phyloP scores from a whole-genome alignment of 2,888 invertebrate species.

The Thymelicus acteon region DNA sequence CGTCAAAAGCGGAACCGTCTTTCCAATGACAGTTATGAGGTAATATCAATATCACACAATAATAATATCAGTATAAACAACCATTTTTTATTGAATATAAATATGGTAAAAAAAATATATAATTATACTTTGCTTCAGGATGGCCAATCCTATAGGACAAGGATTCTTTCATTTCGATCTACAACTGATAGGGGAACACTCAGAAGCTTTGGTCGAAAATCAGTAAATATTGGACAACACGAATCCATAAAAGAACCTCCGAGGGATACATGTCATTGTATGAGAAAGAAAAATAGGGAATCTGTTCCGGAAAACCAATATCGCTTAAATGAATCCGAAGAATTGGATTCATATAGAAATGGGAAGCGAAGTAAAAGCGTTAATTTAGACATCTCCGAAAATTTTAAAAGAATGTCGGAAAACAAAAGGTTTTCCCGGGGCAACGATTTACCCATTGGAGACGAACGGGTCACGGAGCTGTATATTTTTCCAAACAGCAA shows the following conservation, averaged over 20 bases:
- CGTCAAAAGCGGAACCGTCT: conserved; percentile 75
- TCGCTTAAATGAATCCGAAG: conserved; percentile 55
- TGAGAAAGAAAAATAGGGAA: conserved; percentile 56
- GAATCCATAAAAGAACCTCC: conserved; percentile 61
- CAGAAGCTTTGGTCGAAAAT: conserved; percentile 63
- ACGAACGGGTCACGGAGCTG: conserved; percentile 74
- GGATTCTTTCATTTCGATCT: conserved; percentile 75
- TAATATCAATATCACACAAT: conserved; percentile 45
- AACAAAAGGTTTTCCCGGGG: conserved; percentile 50
- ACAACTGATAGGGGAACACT: conserved; percentile 70
- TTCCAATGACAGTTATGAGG: conserved; percentile 78
- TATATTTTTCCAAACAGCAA: conserved; percentile 80
- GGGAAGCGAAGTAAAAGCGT: conserved; percentile 43
- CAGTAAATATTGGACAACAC: conserved; percentile 61
- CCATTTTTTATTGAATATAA: too few species aligned
- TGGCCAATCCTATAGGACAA: conserved; percentile 74
- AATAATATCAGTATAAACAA: too few species aligned
- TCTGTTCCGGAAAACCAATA: conserved; percentile 60
- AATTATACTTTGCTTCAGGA: conserved; percentile 60
- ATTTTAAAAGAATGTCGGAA: conserved; percentile 49
- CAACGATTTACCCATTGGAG: conserved; percentile 63
- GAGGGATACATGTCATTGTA: conserved; percentile 64
- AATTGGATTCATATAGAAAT: conserved; percentile 54
- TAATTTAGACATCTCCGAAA: conserved; percentile 33
- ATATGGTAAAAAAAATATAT: background rate